A percentile compares a stretch with the other conserved stretches of the same genome.
Evolutionary conservation across 2,113 vertebrate species (phyloP).

Genomic region (Pollimyrus isidori): DNA sequence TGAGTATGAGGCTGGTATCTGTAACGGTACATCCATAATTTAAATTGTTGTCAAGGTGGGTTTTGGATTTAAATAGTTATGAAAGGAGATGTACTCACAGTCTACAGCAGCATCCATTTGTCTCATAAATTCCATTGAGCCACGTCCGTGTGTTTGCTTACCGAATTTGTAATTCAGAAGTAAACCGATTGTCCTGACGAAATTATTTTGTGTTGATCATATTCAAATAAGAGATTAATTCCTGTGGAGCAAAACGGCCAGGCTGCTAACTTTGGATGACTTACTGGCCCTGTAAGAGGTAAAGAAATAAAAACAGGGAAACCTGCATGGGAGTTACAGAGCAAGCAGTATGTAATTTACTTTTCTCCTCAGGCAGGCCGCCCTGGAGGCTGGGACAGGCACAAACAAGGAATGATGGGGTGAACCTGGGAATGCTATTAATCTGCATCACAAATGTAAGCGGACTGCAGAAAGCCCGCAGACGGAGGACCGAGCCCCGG

Average conservation of each 20-base stretch:
- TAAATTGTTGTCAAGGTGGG: conserved; percentile 68
- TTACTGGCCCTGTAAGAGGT: conserved; percentile 52
- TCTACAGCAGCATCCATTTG: background rate
- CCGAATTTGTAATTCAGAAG: conserved; percentile 60
- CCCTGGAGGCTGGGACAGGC: conserved; percentile 59
- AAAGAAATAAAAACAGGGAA: conserved; percentile 23
- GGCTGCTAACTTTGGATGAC: conserved; percentile 54
- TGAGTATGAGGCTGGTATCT: too few relatives aligned
- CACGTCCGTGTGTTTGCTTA: conserved; percentile 3
- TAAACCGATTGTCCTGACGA: conserved; percentile 60
- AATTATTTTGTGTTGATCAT: conserved; percentile 60
- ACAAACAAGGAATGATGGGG: conserved; percentile 56
- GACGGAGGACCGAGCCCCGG: background rate
- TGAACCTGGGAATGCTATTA: conserved; percentile 28
- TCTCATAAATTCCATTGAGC: background rate
- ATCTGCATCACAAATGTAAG: conserved; percentile 18
- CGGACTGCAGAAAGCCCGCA: background rate
- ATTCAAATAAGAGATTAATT: conserved; percentile 59
- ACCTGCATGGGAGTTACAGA: conserved; percentile 55
- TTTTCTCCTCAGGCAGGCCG: conserved; percentile 64
- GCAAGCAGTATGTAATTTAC: conserved; percentile 60
- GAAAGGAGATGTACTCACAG: background rate
- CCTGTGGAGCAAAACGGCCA: conserved; percentile 53
- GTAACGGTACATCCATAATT: too few relatives aligned
- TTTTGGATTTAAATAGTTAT: conserved; percentile 55